Evolutionary conservation across 2,888 invertebrate genomes (phyloP), one percentile per base, ranked within the genome.

Genomic region (Platycheirus albimanus): DNA sequence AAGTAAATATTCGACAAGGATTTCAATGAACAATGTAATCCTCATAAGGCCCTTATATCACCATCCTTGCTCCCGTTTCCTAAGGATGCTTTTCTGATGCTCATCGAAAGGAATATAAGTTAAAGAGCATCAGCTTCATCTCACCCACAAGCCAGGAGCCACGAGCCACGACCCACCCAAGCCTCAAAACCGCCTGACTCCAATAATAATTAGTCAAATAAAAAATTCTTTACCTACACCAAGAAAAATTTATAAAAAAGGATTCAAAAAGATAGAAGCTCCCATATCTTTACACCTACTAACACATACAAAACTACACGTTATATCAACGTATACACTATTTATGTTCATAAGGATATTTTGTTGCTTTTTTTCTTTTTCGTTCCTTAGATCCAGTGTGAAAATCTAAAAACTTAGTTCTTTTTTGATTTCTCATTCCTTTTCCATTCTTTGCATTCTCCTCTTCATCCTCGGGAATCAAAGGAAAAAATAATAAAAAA

Each of bases 371-470:
- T 41, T 24, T 58, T 17, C 28, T 20, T 28, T 28, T 30, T 45
- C 11, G 15, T 7, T 15, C 43, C 6, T 36, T 41, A n/a, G 19
- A 41, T 24, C 52, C 7, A 52, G 66, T 61, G 49, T n/a, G n/a
- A n/a, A n/a, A 61, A 56, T 77, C 52, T 54, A 54, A 20, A 72
- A 76, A 70, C 49, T 58, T 66, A 71, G 66, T 71, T 81, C 71
- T 76, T 58, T 54, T 24, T 24, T 63, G 41, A 20, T 71, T 33
- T 19, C 45, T 45, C 45, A 61, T 61, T 45, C 45, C 6, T 61
- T 11, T 7, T 61, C 19, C 45, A 3, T 41, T 63, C 41, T 38
- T 17, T 15, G 38, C 45, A 41, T 41, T 61, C n/a, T 72, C 33
- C 33, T 10, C 67, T 43, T 41, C 17, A 15, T 41, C 58, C 61